Evolutionary conservation across 2,113 vertebrate genomes (phyloP).

Genomic region (Plecotus auritus): DNA sequence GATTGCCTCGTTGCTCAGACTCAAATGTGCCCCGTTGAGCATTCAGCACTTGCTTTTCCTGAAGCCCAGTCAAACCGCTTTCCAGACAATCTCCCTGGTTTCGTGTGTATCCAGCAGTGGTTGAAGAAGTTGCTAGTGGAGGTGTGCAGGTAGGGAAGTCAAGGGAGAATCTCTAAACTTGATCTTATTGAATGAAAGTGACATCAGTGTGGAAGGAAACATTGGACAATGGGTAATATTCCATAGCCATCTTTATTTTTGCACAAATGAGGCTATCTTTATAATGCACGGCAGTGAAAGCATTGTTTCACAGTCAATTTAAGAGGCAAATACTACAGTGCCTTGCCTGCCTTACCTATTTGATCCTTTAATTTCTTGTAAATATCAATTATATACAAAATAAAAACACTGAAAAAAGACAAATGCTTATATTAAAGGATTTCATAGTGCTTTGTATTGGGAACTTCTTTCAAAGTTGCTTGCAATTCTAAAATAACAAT

Average conservation of each 20-base stretch:
- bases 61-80: not conserved
- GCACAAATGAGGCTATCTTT: conserved; percentile 38
- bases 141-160: conserved; percentile 46
- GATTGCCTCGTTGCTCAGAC: not conserved
- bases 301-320: conserved; percentile 56
- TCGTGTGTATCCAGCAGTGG: conserved; percentile 49
- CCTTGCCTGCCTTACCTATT: conserved; percentile 52
- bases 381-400: conserved; percentile 34
- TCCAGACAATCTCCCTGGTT: conserved; percentile 25
- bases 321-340: conserved; percentile 67
- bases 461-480: not conserved
- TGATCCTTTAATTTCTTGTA: conserved; percentile 54
- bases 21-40: not conserved
- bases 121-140: conserved; percentile 66
- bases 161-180: conserved; percentile 61
- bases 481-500: not conserved
- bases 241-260: conserved; percentile 63
- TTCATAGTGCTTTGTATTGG: not conserved
- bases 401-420: not conserved
- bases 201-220: conserved; percentile 55
- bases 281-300: conserved; percentile 38
- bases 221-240: conserved; percentile 32
- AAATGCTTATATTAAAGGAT: not conserved
- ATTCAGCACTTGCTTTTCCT: conserved; percentile 4
- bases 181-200: conserved; percentile 59